Evolutionary conservation across 2,888 invertebrate species (phyloP), one percentile per base, ranked within the genome.

Genomic region (Deilephila porcellus): DNA sequence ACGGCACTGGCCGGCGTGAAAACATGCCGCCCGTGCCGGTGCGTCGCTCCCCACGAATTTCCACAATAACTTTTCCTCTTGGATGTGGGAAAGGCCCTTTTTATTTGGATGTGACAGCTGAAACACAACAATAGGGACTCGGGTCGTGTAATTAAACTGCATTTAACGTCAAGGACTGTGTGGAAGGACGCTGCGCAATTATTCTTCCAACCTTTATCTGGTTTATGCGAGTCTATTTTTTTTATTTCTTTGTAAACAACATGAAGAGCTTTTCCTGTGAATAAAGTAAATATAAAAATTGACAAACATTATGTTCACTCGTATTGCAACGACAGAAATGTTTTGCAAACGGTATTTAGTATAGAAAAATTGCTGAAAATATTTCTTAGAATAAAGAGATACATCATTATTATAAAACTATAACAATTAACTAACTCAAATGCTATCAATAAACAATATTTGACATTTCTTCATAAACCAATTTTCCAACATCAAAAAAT

Each of bases 1-100:
- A 87, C 91, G 90, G 85, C 88, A 94, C 94, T 94, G 94, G 88
- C 90, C 85, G 85, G 84, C 86, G 87, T 86, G 90, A 91, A 91
- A 93, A 92, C 88, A 89, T 90, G 89, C 83, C 87, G 73, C 71
- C 63, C 37, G 70, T 70, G 53, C 70, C 70, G 90, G 87, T 89
- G 90, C 93, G 93, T 88, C 93, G 91, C 93, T 88, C 94, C 93
- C 93, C 87, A 90, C 93, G 90, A 92, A 91, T 93, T 93, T 93
- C 91, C 92, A 91, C 90, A 87, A 88, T 91, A 92, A 92, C 90
- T 93, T 93, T 93, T 91, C 92, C 87, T 86, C 88, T 82, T 81
- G 86, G 91, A 93, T 91, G 90, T 88, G 79, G 79, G 90, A 93
- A 92, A 80, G 80, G 78, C 78, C 76, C 78, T 77, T 80, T 83